Base-by-base conservation (phyloP, 35 echinoderm and acorn worm genomes). In the Chiridota heheva region DNA sequence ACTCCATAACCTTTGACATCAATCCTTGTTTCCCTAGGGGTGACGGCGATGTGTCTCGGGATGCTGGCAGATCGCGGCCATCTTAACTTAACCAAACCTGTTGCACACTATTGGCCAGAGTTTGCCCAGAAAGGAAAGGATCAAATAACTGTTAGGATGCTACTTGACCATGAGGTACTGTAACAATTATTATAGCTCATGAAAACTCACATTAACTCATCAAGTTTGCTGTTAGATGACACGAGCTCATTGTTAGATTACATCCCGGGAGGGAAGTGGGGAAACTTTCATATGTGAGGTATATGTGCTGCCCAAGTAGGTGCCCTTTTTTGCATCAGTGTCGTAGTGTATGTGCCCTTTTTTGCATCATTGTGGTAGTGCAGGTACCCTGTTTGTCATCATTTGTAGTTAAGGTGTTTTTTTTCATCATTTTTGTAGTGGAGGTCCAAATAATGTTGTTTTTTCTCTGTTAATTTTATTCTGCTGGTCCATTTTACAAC, bases 61-160 rank as follows among this genome's bases (percentile, higher is more conserved):
- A 44, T 78, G 24, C 43, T 87, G 0, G 85, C 71, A 1, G 91
- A 94, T 33, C 75, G 63, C 42, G 91, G 91, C 17, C 44, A 44
- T 0, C 16, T 94, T 20, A 80, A 94, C 33, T 94, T 86, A 22
- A 70, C 88, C 39, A 73, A 88, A 35, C 67, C 78, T 2, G 91
- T 94, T 29, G 78, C 85, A 15, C 35, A 76, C 30, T 94, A 88
- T 36, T 94, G 91, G 91, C 91, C 91, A 27, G 91, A 94, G 25
- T 94, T 94, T 80, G 91, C 78, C 5, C 85, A 88, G 44, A 94
- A 94, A n/a, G 91, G 91, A 30, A 94, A 94, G 31, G 80, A 81
- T 12, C 77, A 80, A 2, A 73, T 88, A 13, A 94, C 91, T 33
- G 85, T 94, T 16, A 31, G 72, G 12, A 42, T 65, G 58, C 57